Evolutionary conservation across 2,888 invertebrate species (phyloP).

Genomic region (Trilocha varians): DNA sequence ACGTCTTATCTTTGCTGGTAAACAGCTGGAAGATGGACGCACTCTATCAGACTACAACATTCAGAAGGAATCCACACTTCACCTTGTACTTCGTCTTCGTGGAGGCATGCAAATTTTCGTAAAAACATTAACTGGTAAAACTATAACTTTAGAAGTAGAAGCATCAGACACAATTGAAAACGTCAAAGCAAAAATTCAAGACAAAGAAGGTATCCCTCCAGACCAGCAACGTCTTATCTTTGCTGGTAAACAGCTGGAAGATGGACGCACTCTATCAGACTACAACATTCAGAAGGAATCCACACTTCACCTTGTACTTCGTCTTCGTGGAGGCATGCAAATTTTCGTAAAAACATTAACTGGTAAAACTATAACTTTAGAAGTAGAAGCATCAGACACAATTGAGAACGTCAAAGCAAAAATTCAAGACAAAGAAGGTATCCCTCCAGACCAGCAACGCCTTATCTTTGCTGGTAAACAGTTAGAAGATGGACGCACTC

Average conservation of each 20-base stretch:
- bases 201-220: constrained; percentile 8
- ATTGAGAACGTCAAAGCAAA: constrained; percentile 7
- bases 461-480: constrained; percentile 10
- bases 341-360: constrained; percentile 7
- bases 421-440: constrained; percentile 8
- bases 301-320: constrained; percentile 3
- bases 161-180: constrained; percentile 8
- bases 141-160: constrained; percentile 9
- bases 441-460: constrained; percentile 9
- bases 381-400: constrained; percentile 5
- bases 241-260: constrained; percentile 7
- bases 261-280: constrained; percentile 6
- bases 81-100: constrained; percentile 20
- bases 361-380: constrained; percentile 6
- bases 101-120: constrained; percentile 18
- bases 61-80: constrained; percentile 21
- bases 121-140: constrained; percentile 9
- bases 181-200: constrained; percentile 10
- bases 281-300: constrained; percentile 8
- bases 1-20: constrained; percentile 19
- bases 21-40: constrained; percentile 21
- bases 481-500: constrained; percentile 8
- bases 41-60: constrained; percentile 21
- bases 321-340: constrained; percentile 7
- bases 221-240: constrained; percentile 7